Evolutionary conservation across 2,888 invertebrate genomes (phyloP), one percentile per base, ranked within the genome.

Genomic region (Priocnemis perturbator): DNA sequence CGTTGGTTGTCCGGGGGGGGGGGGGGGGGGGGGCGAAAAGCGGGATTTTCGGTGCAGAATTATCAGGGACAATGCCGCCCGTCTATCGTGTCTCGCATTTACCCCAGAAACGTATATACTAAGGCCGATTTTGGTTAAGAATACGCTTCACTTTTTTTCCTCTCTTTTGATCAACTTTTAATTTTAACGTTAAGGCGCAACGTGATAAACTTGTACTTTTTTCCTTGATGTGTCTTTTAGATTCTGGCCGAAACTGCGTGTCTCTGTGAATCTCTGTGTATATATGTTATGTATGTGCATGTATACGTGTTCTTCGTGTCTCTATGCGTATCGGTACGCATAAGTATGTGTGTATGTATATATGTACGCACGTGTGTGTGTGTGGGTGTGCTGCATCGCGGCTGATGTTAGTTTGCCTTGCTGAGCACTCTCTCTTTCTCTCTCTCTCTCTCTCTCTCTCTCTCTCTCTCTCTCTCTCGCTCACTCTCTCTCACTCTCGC

Each of bases 131-230:
- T 87, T 88, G 87, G 87, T 87, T 80, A 87, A 87, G 87, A 87
- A 87, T 87, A 87, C 86, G 85, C 85, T 84, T 81, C 73, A 77
- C 80, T 79, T 79, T 79, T 69, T 76, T 81, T 81, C 81, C 77
- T 78, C 74, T 78, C 81, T 86, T 88, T 87, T 88, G 87, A 87
- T 88, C 86, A 87, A 87, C 85, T 87, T 87, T 88, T 88, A 86
- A 86, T 87, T 87, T 87, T 87, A 87, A 86, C 87, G 85, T 88
- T 80, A 88, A 88, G 88, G 88, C 88, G 88, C 88, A 88, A 88
- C 87, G 88, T 88, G 88, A 88, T 80, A 87, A 87, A 88, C 87
- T 88, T 88, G 87, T 88, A 87, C 87, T 88, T 88, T 88, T 86
- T 87, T 87, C 86, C 87, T 87, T 87, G 86, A 87, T 87, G 87